These are phyloP conservation scores for Aegypius monachus DNA, from an alignment of 2,113 vertebrate species.

Conservation along the genomic window DNA sequence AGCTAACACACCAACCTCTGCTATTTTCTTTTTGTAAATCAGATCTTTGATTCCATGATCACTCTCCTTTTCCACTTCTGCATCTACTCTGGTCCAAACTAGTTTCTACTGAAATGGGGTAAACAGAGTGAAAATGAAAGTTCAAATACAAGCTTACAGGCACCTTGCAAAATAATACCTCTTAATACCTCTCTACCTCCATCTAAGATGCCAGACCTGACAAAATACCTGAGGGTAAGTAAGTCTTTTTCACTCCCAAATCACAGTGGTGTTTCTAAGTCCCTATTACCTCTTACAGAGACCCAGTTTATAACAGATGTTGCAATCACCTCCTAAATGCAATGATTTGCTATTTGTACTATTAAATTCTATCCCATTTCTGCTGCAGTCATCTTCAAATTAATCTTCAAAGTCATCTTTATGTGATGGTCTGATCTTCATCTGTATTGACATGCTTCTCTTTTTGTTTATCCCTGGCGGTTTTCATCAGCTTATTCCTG, in stretches of 20 bases:
- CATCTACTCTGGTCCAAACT: neutral
- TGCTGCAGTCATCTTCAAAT: neutral
- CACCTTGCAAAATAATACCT: neutral
- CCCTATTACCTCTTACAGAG: neutral
- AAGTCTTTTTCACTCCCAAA: neutral
- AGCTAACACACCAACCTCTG: neutral
- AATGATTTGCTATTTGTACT: neutral
- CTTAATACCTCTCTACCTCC: neutral
- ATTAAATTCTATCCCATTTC: neutral
- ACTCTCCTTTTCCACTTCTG: neutral
- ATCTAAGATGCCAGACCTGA: neutral
- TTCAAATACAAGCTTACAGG: neutral
- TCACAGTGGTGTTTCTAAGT: neutral
- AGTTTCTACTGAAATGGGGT: neutral
- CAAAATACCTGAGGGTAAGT: neutral
- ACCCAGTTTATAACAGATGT: neutral
- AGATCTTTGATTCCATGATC: neutral
- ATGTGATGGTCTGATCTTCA: neutral
- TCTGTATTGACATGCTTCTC: neutral
- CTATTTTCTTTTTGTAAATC: neutral
- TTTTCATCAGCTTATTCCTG: neutral
- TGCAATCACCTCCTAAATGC: neutral
- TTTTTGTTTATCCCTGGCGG: neutral
- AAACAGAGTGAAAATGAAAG: neutral
- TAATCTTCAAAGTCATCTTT: neutral